A percentile compares a stretch with the other conserved stretches of the same genome.
phyloP scores from a whole-genome alignment of 2,888 invertebrate species.

The Diabrotica balteata region DNA sequence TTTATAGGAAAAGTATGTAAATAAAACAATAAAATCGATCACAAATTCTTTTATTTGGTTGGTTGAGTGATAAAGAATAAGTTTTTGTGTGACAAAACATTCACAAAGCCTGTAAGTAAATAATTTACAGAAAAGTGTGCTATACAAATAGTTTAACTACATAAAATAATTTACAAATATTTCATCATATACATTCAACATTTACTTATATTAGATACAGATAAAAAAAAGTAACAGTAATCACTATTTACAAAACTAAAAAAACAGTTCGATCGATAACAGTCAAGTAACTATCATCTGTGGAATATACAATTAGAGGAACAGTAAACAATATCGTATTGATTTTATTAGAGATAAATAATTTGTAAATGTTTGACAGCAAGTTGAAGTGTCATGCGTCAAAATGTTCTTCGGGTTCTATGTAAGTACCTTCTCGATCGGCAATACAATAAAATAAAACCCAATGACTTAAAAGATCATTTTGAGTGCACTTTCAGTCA shows the following conservation, averaged over 20 bases:
- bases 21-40: conserved; percentile 14
- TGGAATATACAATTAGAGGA: too few relatives aligned
- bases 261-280: too few relatives aligned
- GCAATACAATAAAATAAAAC: not conserved
- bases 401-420: too few relatives aligned
- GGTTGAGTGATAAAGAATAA: conserved; percentile 49
- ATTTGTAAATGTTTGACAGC: too few relatives aligned
- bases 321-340: too few relatives aligned
- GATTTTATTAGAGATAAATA: too few relatives aligned
- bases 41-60: conserved; percentile 42
- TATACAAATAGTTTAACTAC: conserved; percentile 43
- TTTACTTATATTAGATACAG: conserved; percentile 35
- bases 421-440: too few relatives aligned
- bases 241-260: too few relatives aligned
- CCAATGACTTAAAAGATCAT: not conserved
- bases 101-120: conserved; percentile 53
- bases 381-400: too few relatives aligned
- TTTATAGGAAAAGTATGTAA: not conserved
- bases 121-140: conserved; percentile 48
- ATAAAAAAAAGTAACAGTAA: too few relatives aligned
- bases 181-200: conserved; percentile 47
- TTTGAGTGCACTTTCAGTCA: not conserved
- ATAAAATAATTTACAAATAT: conserved; percentile 42
- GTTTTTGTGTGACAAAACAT: conserved; percentile 53
- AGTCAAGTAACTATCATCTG: too few relatives aligned